Base-by-base conservation (phyloP, 2,888 invertebrate species). In the Magallana nippona region DNA sequence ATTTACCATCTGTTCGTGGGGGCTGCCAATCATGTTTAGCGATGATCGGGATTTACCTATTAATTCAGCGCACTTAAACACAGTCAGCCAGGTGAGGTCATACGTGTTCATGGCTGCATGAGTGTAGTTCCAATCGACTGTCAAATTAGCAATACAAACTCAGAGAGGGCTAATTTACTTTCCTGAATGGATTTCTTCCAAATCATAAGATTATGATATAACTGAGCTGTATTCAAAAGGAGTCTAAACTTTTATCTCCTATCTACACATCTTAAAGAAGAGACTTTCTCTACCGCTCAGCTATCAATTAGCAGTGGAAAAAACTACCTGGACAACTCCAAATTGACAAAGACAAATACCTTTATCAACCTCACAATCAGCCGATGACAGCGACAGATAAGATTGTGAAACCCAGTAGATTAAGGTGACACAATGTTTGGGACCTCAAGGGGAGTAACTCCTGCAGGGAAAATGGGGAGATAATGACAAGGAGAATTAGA, bases 11-110 rank as follows among this genome's bases (percentile, higher is more conserved):
- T 71, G 71, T 71, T 71, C 22, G 10, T 27, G 22, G 27, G 44
- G 71, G 27, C 71, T 71, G 71, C 71, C 71, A 71, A 71, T 71
- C 71, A 71, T 71, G 71, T 71, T 71, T 71, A 71, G 71, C 22
- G 71, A 71, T 71, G 71, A 71, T 22, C 71, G 32, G 44, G 71
- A 71, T 71, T 27, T 71, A 71, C 71, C 27, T 71, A 71, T 63
- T 71, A 71, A 71, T 71, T 27, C 71, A 71, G 11, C 15, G 71
- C 71, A 71, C 71, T 71, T 22, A 71, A 71, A 71, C 71, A 71
- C 27, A 15, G 71, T 5, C 71, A 15, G 32, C 71, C 71, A 27
- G 71, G 71, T 71, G 32, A 71, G 71, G 71, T 71, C 71, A 71
- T 71, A 27, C 17, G 71, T 71, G 60, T 19, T 71, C 27, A 71